These are phyloP conservation scores for Drosophila neocordata DNA, from an alignment of 1,140 invertebrate genomes.

Conservation along the genomic window DNA sequence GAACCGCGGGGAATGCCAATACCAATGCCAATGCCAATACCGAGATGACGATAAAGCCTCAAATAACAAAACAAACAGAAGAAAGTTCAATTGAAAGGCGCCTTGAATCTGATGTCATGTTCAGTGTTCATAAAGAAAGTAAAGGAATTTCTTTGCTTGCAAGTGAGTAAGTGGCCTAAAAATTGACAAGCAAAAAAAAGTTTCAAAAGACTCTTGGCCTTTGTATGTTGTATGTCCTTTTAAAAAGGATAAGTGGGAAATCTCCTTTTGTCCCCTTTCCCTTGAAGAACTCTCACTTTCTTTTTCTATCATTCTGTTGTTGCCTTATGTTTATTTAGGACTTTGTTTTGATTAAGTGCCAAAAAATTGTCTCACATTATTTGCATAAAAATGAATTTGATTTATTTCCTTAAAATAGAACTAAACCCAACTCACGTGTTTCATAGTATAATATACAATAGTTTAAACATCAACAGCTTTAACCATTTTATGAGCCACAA, in stretches of 20 bases:
- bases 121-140: slow-evolving; percentile 58
- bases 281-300: not conserved
- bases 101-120: slow-evolving; percentile 69
- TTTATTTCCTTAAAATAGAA: slow-evolving; percentile 43
- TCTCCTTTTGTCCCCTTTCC: not conserved
- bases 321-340: slow-evolving; percentile 62
- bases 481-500: slow-evolving; percentile 63
- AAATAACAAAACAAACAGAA: slow-evolving; percentile 31
- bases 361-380: slow-evolving; percentile 69
- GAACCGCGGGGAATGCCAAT: too few species aligned
- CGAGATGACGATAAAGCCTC: slow-evolving; percentile 43
- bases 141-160: slow-evolving; percentile 47
- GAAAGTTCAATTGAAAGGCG: slow-evolving; percentile 25
- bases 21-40: slow-evolving; percentile 25
- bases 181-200: slow-evolving; percentile 4
- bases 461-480: not conserved
- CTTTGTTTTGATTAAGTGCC: slow-evolving; percentile 72
- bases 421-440: slow-evolving; percentile 19
- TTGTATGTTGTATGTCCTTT: slow-evolving; percentile 21
- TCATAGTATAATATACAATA: not conserved
- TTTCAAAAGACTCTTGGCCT: slow-evolving; percentile 2
- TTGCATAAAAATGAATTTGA: slow-evolving; percentile 65
- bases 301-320: slow-evolving; percentile 18
- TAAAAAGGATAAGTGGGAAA: slow-evolving; percentile 21
- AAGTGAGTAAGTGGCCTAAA: slow-evolving; percentile 13